phyloP scores from a whole-genome alignment of 2,113 vertebrate genomes.

The Cercocebus atys region DNA sequence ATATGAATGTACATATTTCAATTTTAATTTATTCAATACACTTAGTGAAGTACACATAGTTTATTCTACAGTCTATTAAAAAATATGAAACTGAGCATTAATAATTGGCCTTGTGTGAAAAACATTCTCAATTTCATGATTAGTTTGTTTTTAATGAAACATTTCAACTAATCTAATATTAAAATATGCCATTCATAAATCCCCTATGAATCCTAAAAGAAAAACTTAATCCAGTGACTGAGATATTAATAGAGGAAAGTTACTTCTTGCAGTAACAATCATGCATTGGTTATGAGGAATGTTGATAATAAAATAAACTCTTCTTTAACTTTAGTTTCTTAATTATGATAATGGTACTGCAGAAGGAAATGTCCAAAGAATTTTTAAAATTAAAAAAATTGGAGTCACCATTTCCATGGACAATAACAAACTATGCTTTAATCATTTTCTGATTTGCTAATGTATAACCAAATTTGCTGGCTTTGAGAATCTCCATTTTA shows the following conservation, averaged over 20 bases:
- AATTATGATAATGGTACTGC: not conserved
- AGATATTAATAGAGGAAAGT: not conserved
- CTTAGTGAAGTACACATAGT: not conserved
- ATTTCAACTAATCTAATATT: conserved; percentile 30
- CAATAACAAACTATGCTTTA: accelerated
- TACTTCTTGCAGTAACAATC: not conserved
- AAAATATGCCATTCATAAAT: conserved; percentile 38
- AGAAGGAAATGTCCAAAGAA: not conserved
- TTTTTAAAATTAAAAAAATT: not conserved
- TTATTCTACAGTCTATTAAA: not conserved
- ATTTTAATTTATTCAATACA: not conserved
- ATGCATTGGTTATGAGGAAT: not conserved
- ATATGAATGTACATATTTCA: not conserved
- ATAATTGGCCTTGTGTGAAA: not conserved
- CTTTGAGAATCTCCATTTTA: not conserved
- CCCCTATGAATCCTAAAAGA: conserved; percentile 12
- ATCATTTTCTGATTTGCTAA: not conserved
- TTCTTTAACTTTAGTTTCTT: not conserved
- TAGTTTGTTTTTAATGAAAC: conserved; percentile 30
- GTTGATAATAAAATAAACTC: not conserved
- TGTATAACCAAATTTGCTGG: not conserved
- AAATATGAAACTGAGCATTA: conserved; percentile 1
- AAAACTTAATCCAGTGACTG: not conserved
- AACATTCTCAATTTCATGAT: conserved; percentile 26
- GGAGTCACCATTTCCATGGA: not conserved